These are phyloP conservation scores for Drosophila bifasciata DNA, from an alignment of 1,140 invertebrate genomes.

Conservation along the genomic window DNA sequence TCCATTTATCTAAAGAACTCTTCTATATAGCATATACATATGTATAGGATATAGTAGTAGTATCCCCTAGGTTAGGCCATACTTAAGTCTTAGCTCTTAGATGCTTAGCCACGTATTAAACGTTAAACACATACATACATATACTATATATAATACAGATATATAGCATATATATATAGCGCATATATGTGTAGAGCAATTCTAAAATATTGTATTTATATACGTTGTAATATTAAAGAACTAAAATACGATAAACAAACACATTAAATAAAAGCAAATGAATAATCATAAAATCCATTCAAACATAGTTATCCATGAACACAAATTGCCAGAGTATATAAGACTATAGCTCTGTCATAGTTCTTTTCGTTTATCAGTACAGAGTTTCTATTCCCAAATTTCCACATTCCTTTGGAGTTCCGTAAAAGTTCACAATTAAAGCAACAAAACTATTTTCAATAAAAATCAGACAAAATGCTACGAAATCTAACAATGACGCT, in stretches of 20 bases:
- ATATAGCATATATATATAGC: slow-evolving; percentile 33
- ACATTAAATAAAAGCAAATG: slow-evolving; percentile 32
- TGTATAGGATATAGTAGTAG: slow-evolving; percentile 23
- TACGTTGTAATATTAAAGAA: slow-evolving; percentile 41
- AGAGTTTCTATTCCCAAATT: neutral
- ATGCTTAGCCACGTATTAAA: slow-evolving; percentile 64
- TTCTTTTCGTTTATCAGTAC: too few relatives aligned
- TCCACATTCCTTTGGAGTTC: neutral
- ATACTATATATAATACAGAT: slow-evolving; percentile 22
- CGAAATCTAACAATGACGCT: slow-evolving; percentile 4
- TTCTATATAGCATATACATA: slow-evolving; percentile 27
- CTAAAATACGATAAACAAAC: slow-evolving; percentile 42
- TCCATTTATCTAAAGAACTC: slow-evolving; percentile 18
- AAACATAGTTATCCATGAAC: neutral
- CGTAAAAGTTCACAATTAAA: slow-evolving; percentile 2
- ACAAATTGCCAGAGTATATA: too few relatives aligned
- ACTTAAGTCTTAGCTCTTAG: slow-evolving; percentile 68
- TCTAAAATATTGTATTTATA: slow-evolving; percentile 61
- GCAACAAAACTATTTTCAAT: neutral
- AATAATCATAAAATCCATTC: slow-evolving; percentile 22
- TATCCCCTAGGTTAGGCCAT: slow-evolving; percentile 49
- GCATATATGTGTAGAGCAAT: slow-evolving; percentile 55
- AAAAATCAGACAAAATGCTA: slow-evolving; percentile 9
- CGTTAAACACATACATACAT: slow-evolving; percentile 25
- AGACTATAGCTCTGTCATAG: too few relatives aligned